Conservation (phyloP, 1,140 invertebrate species). For the Anagrus nilaparvatae region DNA sequence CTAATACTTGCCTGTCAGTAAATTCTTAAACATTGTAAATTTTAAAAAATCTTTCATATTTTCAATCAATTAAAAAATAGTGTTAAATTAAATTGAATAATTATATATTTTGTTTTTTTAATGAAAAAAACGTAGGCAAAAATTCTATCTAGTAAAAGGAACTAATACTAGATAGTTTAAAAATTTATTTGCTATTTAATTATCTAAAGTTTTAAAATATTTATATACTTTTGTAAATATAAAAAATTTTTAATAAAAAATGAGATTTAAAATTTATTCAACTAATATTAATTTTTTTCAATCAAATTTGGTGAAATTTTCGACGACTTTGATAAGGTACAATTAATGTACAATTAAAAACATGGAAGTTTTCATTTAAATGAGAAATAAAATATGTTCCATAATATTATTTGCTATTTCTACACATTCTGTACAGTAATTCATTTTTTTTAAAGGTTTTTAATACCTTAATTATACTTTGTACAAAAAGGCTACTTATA, state of each 20-base stretch:
- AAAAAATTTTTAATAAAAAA: not conserved
- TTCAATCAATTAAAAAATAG: too few relatives aligned
- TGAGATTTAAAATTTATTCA: not conserved
- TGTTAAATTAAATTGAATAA: slow-evolving; percentile 27
- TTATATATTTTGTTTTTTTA: too few relatives aligned
- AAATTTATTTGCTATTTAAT: not conserved
- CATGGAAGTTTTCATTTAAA: slow-evolving; percentile 40
- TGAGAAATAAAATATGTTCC: slow-evolving; percentile 45
- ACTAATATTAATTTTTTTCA: not conserved
- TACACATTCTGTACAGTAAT: slow-evolving; percentile 47
- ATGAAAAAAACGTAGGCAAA: too few relatives aligned
- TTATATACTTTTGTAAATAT: not conserved
- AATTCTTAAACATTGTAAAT: too few relatives aligned
- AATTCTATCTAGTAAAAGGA: too few relatives aligned
- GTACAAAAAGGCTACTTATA: slow-evolving; percentile 46
- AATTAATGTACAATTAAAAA: slow-evolving; percentile 35
- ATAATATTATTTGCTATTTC: slow-evolving; percentile 46
- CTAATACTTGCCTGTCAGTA: too few relatives aligned
- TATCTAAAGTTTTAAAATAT: not conserved
- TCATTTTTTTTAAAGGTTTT: slow-evolving; percentile 43
- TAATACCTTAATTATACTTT: slow-evolving; percentile 46
- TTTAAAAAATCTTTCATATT: too few relatives aligned
- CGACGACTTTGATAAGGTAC: not conserved
- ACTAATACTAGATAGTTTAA: too few relatives aligned
- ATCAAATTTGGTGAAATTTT: not conserved